A percentile compares a stretch with the other conserved stretches of the same genome.
These are phyloP conservation scores for Papilio glaucus DNA, from an alignment of 1,140 invertebrate genomes.

Conservation along the genomic window DNA sequence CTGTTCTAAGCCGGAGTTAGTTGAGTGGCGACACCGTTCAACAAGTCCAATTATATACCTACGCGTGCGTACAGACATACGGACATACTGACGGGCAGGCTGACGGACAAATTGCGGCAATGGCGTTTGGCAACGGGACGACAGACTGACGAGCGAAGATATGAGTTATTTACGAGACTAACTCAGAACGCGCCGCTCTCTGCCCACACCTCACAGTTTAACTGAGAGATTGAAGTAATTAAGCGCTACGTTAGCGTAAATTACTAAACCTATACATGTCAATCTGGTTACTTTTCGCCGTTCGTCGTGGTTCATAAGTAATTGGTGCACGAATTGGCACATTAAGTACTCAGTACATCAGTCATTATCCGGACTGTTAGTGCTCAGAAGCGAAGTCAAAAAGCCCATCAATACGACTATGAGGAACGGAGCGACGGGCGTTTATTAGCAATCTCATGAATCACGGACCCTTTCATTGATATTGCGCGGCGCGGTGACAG, in stretches of 20 bases:
- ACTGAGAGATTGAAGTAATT: neutral
- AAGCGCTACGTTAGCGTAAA: neutral
- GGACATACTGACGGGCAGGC: slow-evolving; percentile 51
- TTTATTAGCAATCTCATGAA: slow-evolving; percentile 58
- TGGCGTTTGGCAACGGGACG: slow-evolving; percentile 46
- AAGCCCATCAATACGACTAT: slow-evolving; percentile 55
- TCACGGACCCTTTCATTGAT: slow-evolving; percentile 58
- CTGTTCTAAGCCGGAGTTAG: slow-evolving; percentile 28
- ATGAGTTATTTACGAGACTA: slow-evolving; percentile 52
- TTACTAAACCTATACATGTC: no score
- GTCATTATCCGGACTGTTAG: neutral
- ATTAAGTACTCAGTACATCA: neutral
- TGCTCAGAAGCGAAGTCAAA: slow-evolving; percentile 44
- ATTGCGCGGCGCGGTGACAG: slow-evolving; percentile 46
- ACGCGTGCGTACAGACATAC: slow-evolving; percentile 51
- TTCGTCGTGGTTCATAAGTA: no score
- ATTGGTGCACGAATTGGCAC: neutral
- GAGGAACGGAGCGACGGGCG: slow-evolving; percentile 50
- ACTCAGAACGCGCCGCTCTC: slow-evolving; percentile 25
- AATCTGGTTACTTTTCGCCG: no score
- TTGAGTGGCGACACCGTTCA: slow-evolving; percentile 45
- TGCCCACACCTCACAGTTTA: neutral
- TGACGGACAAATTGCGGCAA: slow-evolving; percentile 57
- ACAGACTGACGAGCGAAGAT: slow-evolving; percentile 33
- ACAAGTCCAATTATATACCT: slow-evolving; percentile 53